Base-by-base conservation (phyloP, 2,888 invertebrate genomes). In the Atrina japonica region DNA sequence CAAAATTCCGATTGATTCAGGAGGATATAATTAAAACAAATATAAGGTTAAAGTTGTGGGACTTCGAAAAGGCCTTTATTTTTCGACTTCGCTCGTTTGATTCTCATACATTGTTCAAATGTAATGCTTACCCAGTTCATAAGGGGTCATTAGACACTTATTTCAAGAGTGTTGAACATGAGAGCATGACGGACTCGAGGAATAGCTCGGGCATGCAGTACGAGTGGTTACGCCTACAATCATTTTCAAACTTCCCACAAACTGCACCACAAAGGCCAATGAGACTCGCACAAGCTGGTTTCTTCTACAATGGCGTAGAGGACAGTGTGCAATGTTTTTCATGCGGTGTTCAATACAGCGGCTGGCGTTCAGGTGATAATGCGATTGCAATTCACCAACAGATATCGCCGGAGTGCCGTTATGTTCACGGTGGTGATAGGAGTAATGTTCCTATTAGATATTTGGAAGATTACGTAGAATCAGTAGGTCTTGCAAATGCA, bases 221-320 rank as follows among this genome's bases (percentile, higher is more conserved):
- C 23, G 56, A 56, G 35, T 56, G 56, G 56, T 23, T 56, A 18
- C 25, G 56, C 16, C 41, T 56, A 23, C 35, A 40, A 35, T 35
- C 56, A 1, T 56, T 56, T 21, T 56, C 56, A 21, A 6, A 7
- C 11, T 56, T 23, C 23, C 56, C 56, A 0, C 41, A 40, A 7
- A 56, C 18, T 3, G 35, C 56, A 14, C n/a, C 23, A 5, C 35
- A 35, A 35, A 23, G 35, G 23, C 40, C 56, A 21, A 56, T 40
- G 11, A 27, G 14, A 3, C 35, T 56, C 0, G 56, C 56, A 3
- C 41, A 25, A 21, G 40, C 2, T 23, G 56, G 56, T 1, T 56
- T 35, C 40, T 35, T 56, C 16, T 35, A 35, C 0, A 35, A 23
- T 21, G 56, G 56, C 3, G 35, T 35, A 23, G 41, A 11, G 0